Evolutionary conservation across 2,888 invertebrate genomes (phyloP).

Genomic region (Candidula unifasciata): DNA sequence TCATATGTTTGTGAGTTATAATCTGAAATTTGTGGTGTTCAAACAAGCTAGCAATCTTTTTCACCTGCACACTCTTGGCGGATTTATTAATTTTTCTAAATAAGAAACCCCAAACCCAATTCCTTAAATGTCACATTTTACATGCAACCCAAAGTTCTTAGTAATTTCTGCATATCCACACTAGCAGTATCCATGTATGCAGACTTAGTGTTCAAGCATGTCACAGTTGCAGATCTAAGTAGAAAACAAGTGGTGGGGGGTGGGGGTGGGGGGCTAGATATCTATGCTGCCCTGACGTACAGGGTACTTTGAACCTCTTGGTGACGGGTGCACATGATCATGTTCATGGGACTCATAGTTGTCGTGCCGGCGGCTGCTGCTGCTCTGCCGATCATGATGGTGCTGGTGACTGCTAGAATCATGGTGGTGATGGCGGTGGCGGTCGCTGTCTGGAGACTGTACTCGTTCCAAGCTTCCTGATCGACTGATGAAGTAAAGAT

Average conservation of each 20-base stretch:
- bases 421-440: constrained; percentile 16
- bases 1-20: no score
- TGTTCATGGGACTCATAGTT: constrained; percentile 51
- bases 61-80: no score
- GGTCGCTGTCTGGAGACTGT: constrained; percentile 40
- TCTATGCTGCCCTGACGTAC: constrained; percentile 70
- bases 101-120: no score
- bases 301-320: constrained; percentile 42
- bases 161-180: not conserved
- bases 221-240: not conserved
- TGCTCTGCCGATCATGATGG: constrained; percentile 30
- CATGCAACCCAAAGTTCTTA: not conserved
- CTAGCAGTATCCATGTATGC: not conserved
- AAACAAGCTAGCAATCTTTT: no score
- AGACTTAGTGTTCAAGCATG: no score
- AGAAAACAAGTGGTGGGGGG: not conserved
- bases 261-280: constrained; percentile 65
- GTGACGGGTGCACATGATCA: constrained; percentile 36
- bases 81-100: no score
- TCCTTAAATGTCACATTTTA: no score
- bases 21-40: no score
- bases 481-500: constrained; percentile 28
- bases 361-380: constrained; percentile 38
- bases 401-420: constrained; percentile 32
- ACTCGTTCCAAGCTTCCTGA: constrained; percentile 50